A percentile compares a stretch with the other conserved stretches of the same genome.
phyloP scores from a whole-genome alignment of 1,140 invertebrate genomes.

The Leucophenga varia region DNA sequence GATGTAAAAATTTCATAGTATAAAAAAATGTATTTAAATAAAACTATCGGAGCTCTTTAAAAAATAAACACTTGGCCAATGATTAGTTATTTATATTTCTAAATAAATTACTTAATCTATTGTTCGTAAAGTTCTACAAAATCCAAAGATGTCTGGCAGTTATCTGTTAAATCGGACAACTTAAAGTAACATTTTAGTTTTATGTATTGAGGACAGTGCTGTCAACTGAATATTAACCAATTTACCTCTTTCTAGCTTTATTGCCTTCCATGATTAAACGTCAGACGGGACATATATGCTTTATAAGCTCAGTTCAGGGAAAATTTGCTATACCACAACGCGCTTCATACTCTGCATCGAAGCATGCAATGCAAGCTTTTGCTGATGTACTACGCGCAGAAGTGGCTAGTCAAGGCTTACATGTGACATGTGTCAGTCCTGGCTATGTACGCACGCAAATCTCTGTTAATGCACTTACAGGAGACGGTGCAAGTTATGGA shows the following conservation, averaged over 20 bases:
- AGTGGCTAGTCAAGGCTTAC: slow-evolving; percentile 71
- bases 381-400: slow-evolving; percentile 82
- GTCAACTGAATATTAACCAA: neutral
- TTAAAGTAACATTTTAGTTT: too few relatives aligned
- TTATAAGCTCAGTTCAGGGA: slow-evolving; percentile 92
- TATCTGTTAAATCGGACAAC: too few relatives aligned
- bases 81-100: too few relatives aligned
- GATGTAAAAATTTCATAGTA: too few relatives aligned
- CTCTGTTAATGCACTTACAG: slow-evolving; percentile 85
- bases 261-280: slow-evolving; percentile 80
- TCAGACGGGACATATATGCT: slow-evolving; percentile 80
- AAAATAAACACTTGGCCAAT: too few relatives aligned
- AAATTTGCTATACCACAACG: slow-evolving; percentile 86
- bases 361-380: slow-evolving; percentile 91
- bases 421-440: slow-evolving; percentile 81
- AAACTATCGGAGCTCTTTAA: too few relatives aligned
- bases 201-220: too few relatives aligned
- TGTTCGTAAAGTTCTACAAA: too few relatives aligned
- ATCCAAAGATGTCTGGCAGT: too few relatives aligned
- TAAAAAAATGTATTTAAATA: too few relatives aligned
- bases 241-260: slow-evolving; percentile 63
- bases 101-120: too few relatives aligned
- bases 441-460: slow-evolving; percentile 88
- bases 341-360: slow-evolving; percentile 89
- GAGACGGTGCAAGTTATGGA: slow-evolving; percentile 74